A percentile compares a stretch with the other conserved stretches of the same genome.
These are phyloP conservation scores for Sebastes umbrosus DNA, from an alignment of 2,797 vertebrate genomes.

Conservation along the genomic window DNA sequence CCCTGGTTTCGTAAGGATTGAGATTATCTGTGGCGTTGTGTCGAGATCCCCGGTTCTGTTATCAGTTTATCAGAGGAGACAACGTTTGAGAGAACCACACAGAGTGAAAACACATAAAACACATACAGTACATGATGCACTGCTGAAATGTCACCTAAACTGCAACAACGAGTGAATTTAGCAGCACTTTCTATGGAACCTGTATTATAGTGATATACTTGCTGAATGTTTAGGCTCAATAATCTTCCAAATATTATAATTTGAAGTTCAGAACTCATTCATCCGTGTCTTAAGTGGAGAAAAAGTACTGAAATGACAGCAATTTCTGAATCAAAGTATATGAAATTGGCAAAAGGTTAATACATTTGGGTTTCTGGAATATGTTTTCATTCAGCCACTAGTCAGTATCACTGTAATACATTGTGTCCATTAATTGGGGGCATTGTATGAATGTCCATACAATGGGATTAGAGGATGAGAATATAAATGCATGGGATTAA, in stretches of 20 bases:
- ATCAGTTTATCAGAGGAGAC: not conserved
- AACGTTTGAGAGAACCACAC: not conserved
- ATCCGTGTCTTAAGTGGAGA: not conserved
- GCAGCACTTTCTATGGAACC: not conserved
- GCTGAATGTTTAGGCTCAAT: not conserved
- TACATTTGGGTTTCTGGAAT: not conserved
- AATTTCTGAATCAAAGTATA: not conserved
- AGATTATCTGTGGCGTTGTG: not conserved
- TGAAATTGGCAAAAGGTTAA: not conserved
- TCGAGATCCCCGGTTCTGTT: not conserved
- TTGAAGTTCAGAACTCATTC: not conserved
- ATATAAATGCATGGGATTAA: constrained; percentile 2
- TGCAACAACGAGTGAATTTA: not conserved
- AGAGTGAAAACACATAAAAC: not conserved
- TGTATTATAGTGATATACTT: constrained; percentile 20
- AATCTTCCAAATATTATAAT: not conserved
- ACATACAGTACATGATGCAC: not conserved
- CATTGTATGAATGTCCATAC: not conserved
- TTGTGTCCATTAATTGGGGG: not conserved
- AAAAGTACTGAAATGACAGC: not conserved
- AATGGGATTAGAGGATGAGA: not conserved
- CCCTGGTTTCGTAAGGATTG: constrained; percentile 67
- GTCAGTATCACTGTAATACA: constrained; percentile 30
- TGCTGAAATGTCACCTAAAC: not conserved
- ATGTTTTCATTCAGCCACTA: not conserved